These are phyloP conservation scores for Neocrepidodera transversa DNA, from an alignment of 2,888 invertebrate genomes.

Conservation along the genomic window DNA sequence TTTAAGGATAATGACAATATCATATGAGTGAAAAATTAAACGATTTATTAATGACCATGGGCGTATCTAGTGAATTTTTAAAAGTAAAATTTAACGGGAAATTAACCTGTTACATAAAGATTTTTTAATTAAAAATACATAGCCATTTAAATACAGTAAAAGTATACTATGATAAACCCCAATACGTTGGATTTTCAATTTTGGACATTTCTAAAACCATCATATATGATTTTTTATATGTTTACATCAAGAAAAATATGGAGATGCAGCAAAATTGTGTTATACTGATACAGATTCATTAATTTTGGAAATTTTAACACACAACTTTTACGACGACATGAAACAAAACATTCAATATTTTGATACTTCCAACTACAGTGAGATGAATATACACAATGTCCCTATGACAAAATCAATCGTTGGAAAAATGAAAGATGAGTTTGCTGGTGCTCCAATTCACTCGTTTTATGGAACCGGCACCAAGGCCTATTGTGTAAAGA, in stretches of 20 bases:
- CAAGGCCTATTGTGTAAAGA: slow-evolving; percentile 26
- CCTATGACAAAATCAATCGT: slow-evolving; percentile 10
- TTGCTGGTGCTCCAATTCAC: slow-evolving; percentile 11
- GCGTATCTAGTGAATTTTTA: too few species aligned
- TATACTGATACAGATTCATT: slow-evolving; percentile 26
- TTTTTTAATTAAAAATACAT: too few species aligned
- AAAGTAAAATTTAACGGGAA: too few species aligned
- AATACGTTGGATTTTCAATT: too few species aligned
- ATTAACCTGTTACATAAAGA: too few species aligned
- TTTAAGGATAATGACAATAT: too few species aligned
- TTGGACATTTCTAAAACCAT: too few species aligned
- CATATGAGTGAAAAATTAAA: too few species aligned
- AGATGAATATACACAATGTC: slow-evolving; percentile 18
- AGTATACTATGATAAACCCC: too few species aligned
- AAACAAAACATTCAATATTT: slow-evolving; percentile 18
- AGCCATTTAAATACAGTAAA: too few species aligned
- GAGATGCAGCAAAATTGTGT: slow-evolving; percentile 10
- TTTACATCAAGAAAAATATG: slow-evolving; percentile 2
- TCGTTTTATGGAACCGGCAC: slow-evolving; percentile 25
- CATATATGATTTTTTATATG: background rate
- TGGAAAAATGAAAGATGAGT: slow-evolving; percentile 27
- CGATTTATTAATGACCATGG: too few species aligned
- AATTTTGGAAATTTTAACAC: slow-evolving; percentile 26
- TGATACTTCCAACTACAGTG: slow-evolving; percentile 24
- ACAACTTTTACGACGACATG: slow-evolving; percentile 24